Conservation (phyloP, 2,888 invertebrate genomes). For the Drosophila flavopinicola region DNA sequence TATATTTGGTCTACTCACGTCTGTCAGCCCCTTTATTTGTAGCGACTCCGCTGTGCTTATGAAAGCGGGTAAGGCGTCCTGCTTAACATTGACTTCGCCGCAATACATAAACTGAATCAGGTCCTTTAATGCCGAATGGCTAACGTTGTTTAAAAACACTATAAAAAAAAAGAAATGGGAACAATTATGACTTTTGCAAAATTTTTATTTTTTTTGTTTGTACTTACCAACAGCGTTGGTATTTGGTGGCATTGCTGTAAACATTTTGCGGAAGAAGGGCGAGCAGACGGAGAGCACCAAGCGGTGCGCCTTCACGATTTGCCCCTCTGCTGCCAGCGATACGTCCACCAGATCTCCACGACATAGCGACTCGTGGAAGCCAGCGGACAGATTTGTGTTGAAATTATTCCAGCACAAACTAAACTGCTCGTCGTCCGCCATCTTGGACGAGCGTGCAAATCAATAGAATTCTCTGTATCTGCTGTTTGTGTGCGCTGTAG, state of each 20-base stretch:
- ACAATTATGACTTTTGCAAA: neutral
- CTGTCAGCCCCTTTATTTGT: constrained; percentile 89
- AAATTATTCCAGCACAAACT: constrained; percentile 91
- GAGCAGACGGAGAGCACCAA: constrained; percentile 90
- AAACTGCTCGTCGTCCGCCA: constrained; percentile 90
- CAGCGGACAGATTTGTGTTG: constrained; percentile 89
- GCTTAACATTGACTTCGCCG: constrained; percentile 90
- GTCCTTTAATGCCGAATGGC: constrained; percentile 89
- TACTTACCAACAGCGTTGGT: constrained; percentile 88
- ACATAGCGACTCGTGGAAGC: constrained; percentile 89
- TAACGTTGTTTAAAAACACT: constrained; percentile 90
- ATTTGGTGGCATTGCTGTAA: constrained; percentile 88
- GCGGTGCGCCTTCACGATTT: constrained; percentile 89
- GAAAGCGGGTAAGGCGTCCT: constrained; percentile 89
- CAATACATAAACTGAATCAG: constrained; percentile 90
- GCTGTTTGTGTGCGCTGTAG: constrained; percentile 40
- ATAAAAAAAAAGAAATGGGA: constrained; percentile 42
- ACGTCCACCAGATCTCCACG: constrained; percentile 89
- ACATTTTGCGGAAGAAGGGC: constrained; percentile 90
- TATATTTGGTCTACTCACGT: constrained; percentile 86
- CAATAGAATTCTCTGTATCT: constrained; percentile 78
- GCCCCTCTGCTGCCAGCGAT: constrained; percentile 89
- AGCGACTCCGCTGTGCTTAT: constrained; percentile 90
- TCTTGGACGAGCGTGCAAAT: constrained; percentile 84
- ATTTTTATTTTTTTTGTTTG: neutral